Evolutionary conservation across 1,140 invertebrate genomes (phyloP).

Genomic region (Augochlora pura): DNA sequence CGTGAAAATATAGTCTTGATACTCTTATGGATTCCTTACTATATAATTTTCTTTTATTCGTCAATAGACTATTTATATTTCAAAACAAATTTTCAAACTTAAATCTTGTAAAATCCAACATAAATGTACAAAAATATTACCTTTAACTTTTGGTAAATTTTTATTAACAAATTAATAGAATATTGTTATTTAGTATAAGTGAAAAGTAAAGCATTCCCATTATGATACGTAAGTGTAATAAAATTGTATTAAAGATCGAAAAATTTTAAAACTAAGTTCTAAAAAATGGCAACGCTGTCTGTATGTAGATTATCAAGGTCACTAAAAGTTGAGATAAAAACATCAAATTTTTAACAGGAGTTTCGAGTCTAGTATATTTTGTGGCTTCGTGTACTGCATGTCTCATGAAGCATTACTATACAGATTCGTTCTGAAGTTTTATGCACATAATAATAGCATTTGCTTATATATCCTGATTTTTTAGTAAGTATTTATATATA

Average conservation of each 20-base stretch:
- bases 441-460: constrained; percentile 25
- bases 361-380: no score
- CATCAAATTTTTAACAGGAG: no score
- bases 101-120: neutral
- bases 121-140: neutral
- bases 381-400: constrained; percentile 10
- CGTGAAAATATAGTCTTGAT: neutral
- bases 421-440: constrained; percentile 43
- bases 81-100: neutral
- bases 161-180: neutral
- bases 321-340: no score
- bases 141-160: neutral
- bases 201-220: neutral
- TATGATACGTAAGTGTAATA: neutral
- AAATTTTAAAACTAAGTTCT: neutral
- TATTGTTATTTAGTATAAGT: neutral
- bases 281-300: no score
- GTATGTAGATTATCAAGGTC: no score
- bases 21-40: neutral
- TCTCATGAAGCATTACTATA: constrained; percentile 35
- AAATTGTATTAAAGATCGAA: neutral
- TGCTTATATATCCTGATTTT: constrained; percentile 16
- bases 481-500: constrained; percentile 27
- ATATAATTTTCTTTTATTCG: neutral
- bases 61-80: neutral